Evolutionary conservation across 1,140 invertebrate species (phyloP).

Genomic region (Magallana gigas): DNA sequence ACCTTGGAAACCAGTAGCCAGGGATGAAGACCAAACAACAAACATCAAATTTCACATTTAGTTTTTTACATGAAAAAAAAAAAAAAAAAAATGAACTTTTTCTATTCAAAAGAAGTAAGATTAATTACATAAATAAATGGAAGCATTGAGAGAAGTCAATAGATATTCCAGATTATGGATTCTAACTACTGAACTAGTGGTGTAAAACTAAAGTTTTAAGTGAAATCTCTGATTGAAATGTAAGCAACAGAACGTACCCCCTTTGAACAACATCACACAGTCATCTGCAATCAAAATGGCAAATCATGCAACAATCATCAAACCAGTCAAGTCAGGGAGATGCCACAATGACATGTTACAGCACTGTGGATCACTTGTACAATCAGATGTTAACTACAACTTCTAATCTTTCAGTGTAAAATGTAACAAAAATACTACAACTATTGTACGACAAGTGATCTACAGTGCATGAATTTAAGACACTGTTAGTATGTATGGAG

Average conservation of each 20-base stretch:
- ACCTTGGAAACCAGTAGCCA: neutral
- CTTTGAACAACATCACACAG: neutral
- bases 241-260: slow-evolving; percentile 25
- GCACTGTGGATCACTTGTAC: too few species aligned
- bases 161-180: neutral
- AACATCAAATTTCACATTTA: neutral
- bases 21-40: neutral
- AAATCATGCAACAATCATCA: neutral
- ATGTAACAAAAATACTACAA: too few species aligned
- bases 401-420: too few species aligned
- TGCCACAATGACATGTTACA: too few species aligned
- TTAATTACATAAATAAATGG: neutral
- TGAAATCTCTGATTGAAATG: slow-evolving; percentile 28
- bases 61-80: neutral
- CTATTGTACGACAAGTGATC: too few species aligned
- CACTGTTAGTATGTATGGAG: too few species aligned
- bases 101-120: neutral
- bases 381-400: too few species aligned
- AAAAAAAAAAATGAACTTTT: neutral
- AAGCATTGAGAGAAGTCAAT: neutral
- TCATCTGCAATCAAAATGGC: slow-evolving; percentile 28
- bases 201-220: neutral
- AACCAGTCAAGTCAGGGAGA: too few species aligned
- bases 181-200: slow-evolving; percentile 13
- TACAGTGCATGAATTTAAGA: too few species aligned